phyloP scores from a whole-genome alignment of 2,113 vertebrate species.

The Sardina pilchardus region DNA sequence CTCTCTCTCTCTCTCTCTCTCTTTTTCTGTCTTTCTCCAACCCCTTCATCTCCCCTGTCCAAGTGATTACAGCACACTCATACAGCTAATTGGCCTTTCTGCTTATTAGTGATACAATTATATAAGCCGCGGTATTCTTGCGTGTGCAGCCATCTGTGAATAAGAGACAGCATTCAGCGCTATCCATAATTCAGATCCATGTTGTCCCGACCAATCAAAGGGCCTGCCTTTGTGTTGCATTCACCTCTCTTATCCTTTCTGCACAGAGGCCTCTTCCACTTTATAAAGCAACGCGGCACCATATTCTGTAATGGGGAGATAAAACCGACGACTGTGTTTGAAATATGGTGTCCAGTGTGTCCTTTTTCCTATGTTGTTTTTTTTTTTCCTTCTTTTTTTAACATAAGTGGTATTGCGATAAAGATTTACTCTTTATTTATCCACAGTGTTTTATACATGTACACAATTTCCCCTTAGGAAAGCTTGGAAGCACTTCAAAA shows the following conservation, averaged over 20 bases:
- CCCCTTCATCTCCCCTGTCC: slow-evolving; percentile 88
- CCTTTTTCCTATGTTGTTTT: neutral
- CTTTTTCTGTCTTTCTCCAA: slow-evolving; percentile 66
- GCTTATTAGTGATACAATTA: slow-evolving; percentile 99
- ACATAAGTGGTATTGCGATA: neutral
- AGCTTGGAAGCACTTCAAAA: neutral
- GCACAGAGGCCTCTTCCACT: slow-evolving; percentile 66
- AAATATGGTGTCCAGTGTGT: slow-evolving; percentile 33
- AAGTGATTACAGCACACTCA: slow-evolving; percentile 98
- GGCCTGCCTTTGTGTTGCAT: slow-evolving; percentile 77
- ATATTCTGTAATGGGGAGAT: neutral
- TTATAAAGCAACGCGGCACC: neutral
- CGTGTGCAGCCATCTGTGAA: slow-evolving; percentile 96
- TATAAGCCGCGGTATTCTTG: slow-evolving; percentile 88
- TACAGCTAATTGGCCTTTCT: slow-evolving; percentile 99
- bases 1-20: slow-evolving; percentile 72
- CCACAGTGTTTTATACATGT: neutral
- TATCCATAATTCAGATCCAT: slow-evolving; percentile 95
- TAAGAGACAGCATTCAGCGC: slow-evolving; percentile 90
- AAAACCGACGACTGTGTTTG: neutral
- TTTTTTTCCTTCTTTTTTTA: neutral
- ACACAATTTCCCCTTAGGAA: neutral
- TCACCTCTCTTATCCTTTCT: slow-evolving; percentile 86
- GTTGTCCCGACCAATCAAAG: slow-evolving; percentile 84
- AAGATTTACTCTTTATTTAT: neutral